Evolutionary conservation across 2,797 vertebrate species (phyloP), one percentile per base, ranked within the genome.

Genomic region (Xiphophorus birchmanni): DNA sequence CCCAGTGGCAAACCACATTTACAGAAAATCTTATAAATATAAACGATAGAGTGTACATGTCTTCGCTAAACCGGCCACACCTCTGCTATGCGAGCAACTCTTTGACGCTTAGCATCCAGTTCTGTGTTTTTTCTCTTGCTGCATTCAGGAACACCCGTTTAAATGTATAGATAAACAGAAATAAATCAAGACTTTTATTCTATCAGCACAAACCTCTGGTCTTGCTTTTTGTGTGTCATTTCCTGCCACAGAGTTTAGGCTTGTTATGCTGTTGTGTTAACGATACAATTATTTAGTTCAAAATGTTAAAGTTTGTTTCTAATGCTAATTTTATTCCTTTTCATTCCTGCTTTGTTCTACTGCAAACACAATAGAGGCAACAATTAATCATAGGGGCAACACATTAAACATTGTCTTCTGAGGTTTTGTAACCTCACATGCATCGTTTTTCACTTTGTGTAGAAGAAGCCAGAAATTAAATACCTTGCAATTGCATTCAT

Each of bases 101-200:
- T 92, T 92, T 92, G 92, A 90, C 88, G 94, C 95, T 94, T 95
- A 92, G 95, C 95, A 93, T 95, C 92, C 91, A 94, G 93, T 94
- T 93, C 90, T 94, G 87, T 96, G 95, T 95, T 95, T 73, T 73
- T 95, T 94, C 91, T 95, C 94, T 94, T 95, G 94, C 94, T 96
- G 94, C 95, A 94, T 95, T 96, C 94, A 95, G 95, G 95, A 96
- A 95, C 95, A 95, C 95, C 93, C 96, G 95, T 96, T 95, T 93
- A 94, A 73, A 95, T 97, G 96, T 96, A 95, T 95, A 96, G 92
- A 95, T 93, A 90, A 95, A 95, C 90, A 87, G 84, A 94, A 96
- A 96, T 96, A 96, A 96, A 96, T 96, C 89, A 92, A 95, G 91
- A 95, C 95, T 96, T 96, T 96, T 97, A 96, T 97, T 97, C 96